phyloP scores from a whole-genome alignment of 2,113 vertebrate species.

The Chaenocephalus aceratus region DNA sequence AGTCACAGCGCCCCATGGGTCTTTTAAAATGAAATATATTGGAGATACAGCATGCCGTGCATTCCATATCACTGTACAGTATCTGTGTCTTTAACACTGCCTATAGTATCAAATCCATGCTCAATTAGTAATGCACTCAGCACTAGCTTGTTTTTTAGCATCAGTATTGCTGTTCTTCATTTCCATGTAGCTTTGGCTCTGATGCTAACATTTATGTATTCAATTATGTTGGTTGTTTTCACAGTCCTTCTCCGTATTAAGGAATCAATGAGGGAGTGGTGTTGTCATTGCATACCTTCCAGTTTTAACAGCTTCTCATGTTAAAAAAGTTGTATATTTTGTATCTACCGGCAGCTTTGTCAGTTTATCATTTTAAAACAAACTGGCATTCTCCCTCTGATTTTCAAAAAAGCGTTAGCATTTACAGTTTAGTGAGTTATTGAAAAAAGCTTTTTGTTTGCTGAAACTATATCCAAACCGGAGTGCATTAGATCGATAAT shows the following conservation, averaged over 20 bases:
- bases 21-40: slow-evolving; percentile 51
- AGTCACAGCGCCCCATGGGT: slow-evolving; percentile 50
- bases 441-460: too few species aligned
- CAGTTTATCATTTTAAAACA: neutral
- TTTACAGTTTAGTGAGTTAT: neutral
- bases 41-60: slow-evolving; percentile 16
- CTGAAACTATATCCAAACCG: too few species aligned
- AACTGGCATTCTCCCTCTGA: neutral
- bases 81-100: neutral
- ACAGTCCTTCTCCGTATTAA: neutral
- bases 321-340: neutral
- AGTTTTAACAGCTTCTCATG: neutral
- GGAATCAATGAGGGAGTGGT: neutral
- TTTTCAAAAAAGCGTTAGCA: neutral
- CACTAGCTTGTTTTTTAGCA: neutral
- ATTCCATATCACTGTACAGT: slow-evolving; percentile 9
- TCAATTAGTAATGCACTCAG: slow-evolving; percentile 2
- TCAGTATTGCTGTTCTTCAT: neutral
- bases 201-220: neutral
- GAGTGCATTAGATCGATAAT: too few species aligned
- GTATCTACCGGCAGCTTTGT: neutral
- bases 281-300: neutral
- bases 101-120: neutral
- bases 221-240: neutral
- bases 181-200: neutral